These are phyloP conservation scores for Archivesica marissinica DNA, from an alignment of 1,140 invertebrate genomes.

Conservation along the genomic window DNA sequence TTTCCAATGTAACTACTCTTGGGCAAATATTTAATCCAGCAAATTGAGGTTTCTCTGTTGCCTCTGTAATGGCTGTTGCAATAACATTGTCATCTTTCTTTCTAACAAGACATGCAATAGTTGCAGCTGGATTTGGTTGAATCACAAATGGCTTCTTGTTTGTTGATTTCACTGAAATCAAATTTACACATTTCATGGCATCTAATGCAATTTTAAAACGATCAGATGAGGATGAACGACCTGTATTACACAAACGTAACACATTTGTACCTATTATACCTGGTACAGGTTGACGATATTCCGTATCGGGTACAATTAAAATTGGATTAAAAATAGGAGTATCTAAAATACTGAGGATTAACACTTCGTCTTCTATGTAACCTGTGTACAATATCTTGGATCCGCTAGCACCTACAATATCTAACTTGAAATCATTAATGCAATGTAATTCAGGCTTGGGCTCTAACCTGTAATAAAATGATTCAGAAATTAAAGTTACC, in stretches of 20 bases:
- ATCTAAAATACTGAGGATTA: background rate
- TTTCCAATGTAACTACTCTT: background rate
- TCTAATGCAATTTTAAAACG: background rate
- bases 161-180: background rate
- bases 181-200: background rate
- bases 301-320: conserved; percentile 29
- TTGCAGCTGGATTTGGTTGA: background rate
- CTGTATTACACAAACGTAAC: background rate
- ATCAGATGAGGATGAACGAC: background rate
- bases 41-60: background rate
- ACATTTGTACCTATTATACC: conserved; percentile 2
- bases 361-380: background rate
- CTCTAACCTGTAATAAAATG: background rate
- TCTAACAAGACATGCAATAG: background rate
- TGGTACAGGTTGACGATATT: background rate
- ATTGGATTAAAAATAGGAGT: background rate
- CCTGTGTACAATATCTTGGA: background rate
- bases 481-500: conserved; percentile 1
- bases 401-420: background rate
- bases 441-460: background rate
- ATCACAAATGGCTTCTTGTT: background rate
- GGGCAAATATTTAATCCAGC: conserved; percentile 7
- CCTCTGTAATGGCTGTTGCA: background rate
- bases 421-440: too few species aligned
- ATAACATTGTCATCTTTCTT: conserved; percentile 1